Conservation (phyloP, 2,113 vertebrate species). For the Saguinus midas region DNA sequence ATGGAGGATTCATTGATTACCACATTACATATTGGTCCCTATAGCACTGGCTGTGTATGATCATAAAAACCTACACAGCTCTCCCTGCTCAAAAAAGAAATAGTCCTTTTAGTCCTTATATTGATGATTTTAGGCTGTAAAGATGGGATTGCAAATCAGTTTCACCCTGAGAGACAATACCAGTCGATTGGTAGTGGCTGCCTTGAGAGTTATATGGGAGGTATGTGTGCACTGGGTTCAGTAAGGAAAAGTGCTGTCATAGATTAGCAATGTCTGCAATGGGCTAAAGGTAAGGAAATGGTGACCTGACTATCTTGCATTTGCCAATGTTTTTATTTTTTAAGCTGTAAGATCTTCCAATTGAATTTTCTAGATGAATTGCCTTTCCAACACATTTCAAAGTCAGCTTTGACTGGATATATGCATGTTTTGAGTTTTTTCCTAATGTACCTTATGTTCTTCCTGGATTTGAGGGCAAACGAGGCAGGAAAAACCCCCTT, state of each 20-base stretch:
- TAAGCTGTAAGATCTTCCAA: conserved; percentile 30
- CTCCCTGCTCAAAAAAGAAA: conserved; percentile 23
- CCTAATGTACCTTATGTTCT: neutral
- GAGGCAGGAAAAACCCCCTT: neutral
- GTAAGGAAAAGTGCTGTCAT: neutral
- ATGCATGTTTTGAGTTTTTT: neutral
- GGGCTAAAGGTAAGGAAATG: neutral
- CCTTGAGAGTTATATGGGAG: neutral
- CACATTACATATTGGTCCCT: conserved; percentile 44
- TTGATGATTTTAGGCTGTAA: neutral
- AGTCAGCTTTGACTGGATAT: conserved; percentile 12
- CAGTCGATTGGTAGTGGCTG: conserved; percentile 27
- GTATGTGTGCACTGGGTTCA: neutral
- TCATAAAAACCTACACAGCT: conserved; percentile 40
- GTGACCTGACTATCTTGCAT: neutral
- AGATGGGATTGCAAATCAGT: conserved; percentile 27
- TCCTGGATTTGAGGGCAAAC: conserved; percentile 15
- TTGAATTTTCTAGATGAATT: conserved; percentile 44
- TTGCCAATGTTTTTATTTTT: conserved; percentile 15
- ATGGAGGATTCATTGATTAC: conserved; percentile 38
- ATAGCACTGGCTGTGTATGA: neutral
- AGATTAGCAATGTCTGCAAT: conserved; percentile 46
- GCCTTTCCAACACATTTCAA: conserved; percentile 46
- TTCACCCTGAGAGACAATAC: conserved; percentile 35
- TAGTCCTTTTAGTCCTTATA: neutral